Conservation (phyloP, 2,797 vertebrate genomes). For the Labeo calbasu region DNA sequence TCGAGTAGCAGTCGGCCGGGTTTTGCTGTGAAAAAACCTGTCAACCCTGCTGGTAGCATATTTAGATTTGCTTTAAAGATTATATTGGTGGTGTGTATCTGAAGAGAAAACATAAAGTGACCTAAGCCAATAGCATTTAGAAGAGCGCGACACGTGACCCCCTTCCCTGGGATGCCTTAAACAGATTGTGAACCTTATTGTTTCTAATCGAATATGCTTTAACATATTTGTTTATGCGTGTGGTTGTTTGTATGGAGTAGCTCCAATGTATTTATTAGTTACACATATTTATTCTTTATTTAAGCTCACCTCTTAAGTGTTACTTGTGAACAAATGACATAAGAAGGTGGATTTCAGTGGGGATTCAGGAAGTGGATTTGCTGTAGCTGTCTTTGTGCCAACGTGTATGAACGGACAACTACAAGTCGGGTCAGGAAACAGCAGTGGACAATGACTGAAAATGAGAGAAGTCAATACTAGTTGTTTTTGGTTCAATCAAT, state of each 20-base stretch:
- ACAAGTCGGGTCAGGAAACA: background rate
- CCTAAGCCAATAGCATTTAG: conserved; percentile 51
- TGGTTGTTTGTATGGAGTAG: conserved; percentile 32
- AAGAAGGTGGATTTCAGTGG: background rate
- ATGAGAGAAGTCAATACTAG: no score
- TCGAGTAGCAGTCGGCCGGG: no score
- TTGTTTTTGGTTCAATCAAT: background rate
- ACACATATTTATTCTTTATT: conserved; percentile 48
- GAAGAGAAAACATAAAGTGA: conserved; percentile 33
- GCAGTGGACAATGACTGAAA: background rate
- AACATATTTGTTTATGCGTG: conserved; percentile 31
- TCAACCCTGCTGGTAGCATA: background rate
- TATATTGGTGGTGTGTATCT: conserved; percentile 57
- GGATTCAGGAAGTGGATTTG: conserved; percentile 39
- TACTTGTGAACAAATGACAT: conserved; percentile 25
- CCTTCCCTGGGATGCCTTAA: conserved; percentile 74
- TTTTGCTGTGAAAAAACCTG: no score
- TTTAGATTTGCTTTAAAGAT: background rate
- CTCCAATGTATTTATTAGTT: conserved; percentile 57
- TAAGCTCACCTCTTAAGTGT: conserved; percentile 52
- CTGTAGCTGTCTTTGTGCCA: conserved; percentile 46
- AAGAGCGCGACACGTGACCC: conserved; percentile 61
- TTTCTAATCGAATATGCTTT: conserved; percentile 42
- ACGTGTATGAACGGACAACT: conserved; percentile 4
- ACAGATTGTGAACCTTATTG: conserved; percentile 44